phyloP scores from a whole-genome alignment of 1,140 invertebrate species.

The Macrocentrus cingulum region DNA sequence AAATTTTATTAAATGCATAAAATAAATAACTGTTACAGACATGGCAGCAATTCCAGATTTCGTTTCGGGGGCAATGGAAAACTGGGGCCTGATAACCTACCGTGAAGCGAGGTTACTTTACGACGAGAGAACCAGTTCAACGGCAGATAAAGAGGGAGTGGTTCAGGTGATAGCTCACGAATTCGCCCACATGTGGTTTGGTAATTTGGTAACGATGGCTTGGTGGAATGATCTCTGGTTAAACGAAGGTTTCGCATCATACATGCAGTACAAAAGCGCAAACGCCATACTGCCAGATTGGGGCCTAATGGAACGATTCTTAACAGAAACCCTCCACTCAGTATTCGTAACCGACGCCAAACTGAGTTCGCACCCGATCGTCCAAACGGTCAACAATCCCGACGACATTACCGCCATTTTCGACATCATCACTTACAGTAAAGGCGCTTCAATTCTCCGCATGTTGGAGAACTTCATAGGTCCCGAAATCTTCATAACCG shows the following conservation, averaged over 20 bases:
- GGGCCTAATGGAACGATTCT: slow-evolving; percentile 79
- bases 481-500: slow-evolving; percentile 71
- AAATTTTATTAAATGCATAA: no score
- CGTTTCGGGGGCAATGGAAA: slow-evolving; percentile 93
- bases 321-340: slow-evolving; percentile 70
- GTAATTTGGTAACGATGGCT: slow-evolving; percentile 86
- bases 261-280: slow-evolving; percentile 80
- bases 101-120: slow-evolving; percentile 82
- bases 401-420: slow-evolving; percentile 92
- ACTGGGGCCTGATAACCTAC: slow-evolving; percentile 87
- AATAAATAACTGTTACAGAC: no score
- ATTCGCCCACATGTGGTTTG: slow-evolving; percentile 92
- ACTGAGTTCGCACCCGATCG: slow-evolving; percentile 84
- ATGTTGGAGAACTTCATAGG: slow-evolving; percentile 89
- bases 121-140: slow-evolving; percentile 68
- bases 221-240: slow-evolving; percentile 95
- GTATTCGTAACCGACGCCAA: slow-evolving; percentile 79
- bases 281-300: slow-evolving; percentile 75
- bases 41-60: slow-evolving; percentile 94
- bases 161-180: slow-evolving; percentile 86
- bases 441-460: slow-evolving; percentile 84
- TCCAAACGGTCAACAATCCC: slow-evolving; percentile 79
- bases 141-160: slow-evolving; percentile 75
- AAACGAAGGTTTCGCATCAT: slow-evolving; percentile 90
- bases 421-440: slow-evolving; percentile 89